phyloP scores from a whole-genome alignment of 2,797 vertebrate genomes.

The Poecilia velifera region DNA sequence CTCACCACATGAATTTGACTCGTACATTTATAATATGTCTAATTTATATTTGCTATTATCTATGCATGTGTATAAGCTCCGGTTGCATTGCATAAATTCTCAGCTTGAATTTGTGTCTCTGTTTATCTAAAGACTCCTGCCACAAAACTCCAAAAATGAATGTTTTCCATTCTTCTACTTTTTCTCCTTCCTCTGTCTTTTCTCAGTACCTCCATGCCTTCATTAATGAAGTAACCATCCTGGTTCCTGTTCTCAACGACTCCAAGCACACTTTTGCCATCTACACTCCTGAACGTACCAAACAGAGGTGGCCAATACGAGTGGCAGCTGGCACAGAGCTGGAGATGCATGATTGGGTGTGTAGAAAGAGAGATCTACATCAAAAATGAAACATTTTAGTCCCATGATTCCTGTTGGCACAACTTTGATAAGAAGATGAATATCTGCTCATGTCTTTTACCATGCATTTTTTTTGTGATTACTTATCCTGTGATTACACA shows the following conservation, averaged over 20 bases:
- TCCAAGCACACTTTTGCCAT: constrained; percentile 94
- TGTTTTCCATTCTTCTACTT: not conserved
- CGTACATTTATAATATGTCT: not conserved
- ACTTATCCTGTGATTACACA: no score
- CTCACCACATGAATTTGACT: rapidly evolving
- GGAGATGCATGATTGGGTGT: constrained; percentile 97
- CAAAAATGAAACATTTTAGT: not conserved
- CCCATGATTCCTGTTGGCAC: no score
- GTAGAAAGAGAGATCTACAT: not conserved
- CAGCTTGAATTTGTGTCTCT: not conserved
- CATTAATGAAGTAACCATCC: constrained; percentile 93
- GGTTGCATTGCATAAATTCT: not conserved
- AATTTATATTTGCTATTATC: not conserved
- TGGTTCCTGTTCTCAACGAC: constrained; percentile 92
- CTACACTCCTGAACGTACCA: constrained; percentile 92
- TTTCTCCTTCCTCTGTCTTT: not conserved
- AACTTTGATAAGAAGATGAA: no score
- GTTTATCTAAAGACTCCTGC: not conserved
- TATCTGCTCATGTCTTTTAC: no score
- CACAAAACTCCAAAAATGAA: not conserved
- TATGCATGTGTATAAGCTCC: not conserved
- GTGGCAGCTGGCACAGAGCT: constrained; percentile 90
- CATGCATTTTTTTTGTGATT: no score
- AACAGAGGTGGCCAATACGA: constrained; percentile 94
- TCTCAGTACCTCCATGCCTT: constrained; percentile 94